These are phyloP conservation scores for Tribolium freemani DNA, from an alignment of 2,888 invertebrate species.

Conservation along the genomic window DNA sequence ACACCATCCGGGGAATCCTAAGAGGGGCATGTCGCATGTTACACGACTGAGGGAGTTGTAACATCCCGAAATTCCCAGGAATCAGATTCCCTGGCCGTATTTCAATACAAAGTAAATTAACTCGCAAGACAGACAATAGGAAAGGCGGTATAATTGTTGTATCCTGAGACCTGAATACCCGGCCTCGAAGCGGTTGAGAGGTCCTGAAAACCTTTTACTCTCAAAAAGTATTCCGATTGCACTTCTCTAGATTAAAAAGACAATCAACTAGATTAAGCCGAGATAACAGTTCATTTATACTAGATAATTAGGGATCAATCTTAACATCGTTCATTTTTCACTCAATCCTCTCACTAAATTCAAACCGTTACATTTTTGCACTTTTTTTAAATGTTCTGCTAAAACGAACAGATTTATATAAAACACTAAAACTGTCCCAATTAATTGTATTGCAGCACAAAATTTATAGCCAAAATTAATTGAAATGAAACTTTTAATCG, in stretches of 20 bases:
- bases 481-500: slow-evolving; percentile 29
- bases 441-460: slow-evolving; percentile 12
- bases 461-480: slow-evolving; percentile 34
- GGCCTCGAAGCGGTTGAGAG: slow-evolving; percentile 33
- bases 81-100: slow-evolving; percentile 55
- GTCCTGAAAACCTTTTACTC: slow-evolving; percentile 41
- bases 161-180: slow-evolving; percentile 48
- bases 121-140: slow-evolving; percentile 54
- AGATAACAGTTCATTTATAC: slow-evolving; percentile 45
- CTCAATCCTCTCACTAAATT: neutral
- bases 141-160: slow-evolving; percentile 53
- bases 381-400: neutral
- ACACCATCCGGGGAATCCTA: slow-evolving; percentile 35
- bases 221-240: slow-evolving; percentile 42
- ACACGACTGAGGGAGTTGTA: slow-evolving; percentile 47
- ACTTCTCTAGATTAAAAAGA: slow-evolving; percentile 45
- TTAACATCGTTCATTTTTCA: slow-evolving; percentile 26
- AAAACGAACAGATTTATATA: slow-evolving; percentile 19
- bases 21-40: slow-evolving; percentile 43
- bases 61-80: slow-evolving; percentile 51
- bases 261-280: slow-evolving; percentile 43
- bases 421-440: slow-evolving; percentile 20
- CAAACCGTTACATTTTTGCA: neutral
- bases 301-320: slow-evolving; percentile 45
- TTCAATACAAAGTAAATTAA: slow-evolving; percentile 59